These are phyloP conservation scores for Chymomyza costata DNA, from an alignment of 1,140 invertebrate genomes.

Conservation along the genomic window DNA sequence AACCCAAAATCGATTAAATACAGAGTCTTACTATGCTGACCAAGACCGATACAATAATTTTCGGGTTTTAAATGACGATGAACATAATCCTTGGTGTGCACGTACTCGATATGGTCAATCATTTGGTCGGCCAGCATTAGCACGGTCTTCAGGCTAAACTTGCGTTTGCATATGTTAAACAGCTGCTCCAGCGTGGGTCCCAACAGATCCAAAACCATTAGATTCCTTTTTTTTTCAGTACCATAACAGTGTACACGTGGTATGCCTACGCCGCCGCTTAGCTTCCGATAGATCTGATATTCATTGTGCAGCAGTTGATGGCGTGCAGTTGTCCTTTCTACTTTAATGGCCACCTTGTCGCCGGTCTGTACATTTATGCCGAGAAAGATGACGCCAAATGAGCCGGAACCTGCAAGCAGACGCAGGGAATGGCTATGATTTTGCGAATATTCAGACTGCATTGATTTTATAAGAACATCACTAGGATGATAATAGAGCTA, in stretches of 20 bases:
- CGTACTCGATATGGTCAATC: constrained; percentile 85
- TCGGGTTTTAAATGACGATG: constrained; percentile 95
- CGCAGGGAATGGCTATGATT: no score
- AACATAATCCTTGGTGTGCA: constrained; percentile 95
- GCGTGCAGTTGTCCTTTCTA: constrained; percentile 89
- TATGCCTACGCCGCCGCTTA: constrained; percentile 89
- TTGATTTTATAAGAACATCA: no score
- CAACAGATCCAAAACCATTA: constrained; percentile 95
- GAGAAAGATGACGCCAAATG: constrained; percentile 98
- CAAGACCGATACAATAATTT: constrained; percentile 97
- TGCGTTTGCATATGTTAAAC: no score
- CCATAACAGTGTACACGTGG: constrained; percentile 94
- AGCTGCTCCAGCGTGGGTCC: no score
- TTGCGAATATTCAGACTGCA: no score
- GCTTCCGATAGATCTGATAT: constrained; percentile 90
- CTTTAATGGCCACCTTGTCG: constrained; percentile 96
- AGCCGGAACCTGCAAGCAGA: no score
- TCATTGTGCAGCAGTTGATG: constrained; percentile 97
- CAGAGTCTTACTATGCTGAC: constrained; percentile 93
- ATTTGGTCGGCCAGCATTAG: no score
- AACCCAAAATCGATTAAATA: no score
- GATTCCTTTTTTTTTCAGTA: constrained; percentile 92
- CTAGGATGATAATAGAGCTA: no score
- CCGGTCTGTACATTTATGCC: constrained; percentile 93
- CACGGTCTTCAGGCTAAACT: no score